Base-by-base conservation (phyloP, 2,888 invertebrate species). In the Drosophila basisetae region DNA sequence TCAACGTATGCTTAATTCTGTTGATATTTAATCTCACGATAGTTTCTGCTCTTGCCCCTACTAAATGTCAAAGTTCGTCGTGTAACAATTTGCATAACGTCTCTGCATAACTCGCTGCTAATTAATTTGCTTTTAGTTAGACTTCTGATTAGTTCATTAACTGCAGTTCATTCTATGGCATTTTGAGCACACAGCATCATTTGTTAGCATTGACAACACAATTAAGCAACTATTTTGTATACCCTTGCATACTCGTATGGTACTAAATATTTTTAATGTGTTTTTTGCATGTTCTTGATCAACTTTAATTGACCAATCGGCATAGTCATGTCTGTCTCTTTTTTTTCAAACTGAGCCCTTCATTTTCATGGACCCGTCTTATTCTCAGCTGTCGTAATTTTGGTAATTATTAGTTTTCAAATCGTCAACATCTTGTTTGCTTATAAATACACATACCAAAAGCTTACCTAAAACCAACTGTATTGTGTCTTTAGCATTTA, bases 1-100 rank as follows among this genome's bases (percentile, higher is more conserved):
- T 63, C 72, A 83, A 83, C 43, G 31, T 43, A 43, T 58, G 58
- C 43, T 67, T 72, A 77, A 84, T 83, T 75, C 56, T 59, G 83
- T 86, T 84, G 84, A 86, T 86, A 84, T 84, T 84, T 84, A 83
- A 83, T 59, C 71, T 50, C 52, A 54, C 68, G 56, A 55, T 53
- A 52, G 25, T 33, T 49, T 33, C 55, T 56, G 28, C 37, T 11
- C 37, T 18, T 25, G 55, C 55, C 55, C n/a, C n/a, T 55, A 39
- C 58, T 62, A 68, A 80, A 76, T 86, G 84, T 80, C 82, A 82
- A 70, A 84, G 84, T 76, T 86, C 74, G 50, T 35, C 35, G 66
- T 69, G 43, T 31, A 64, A 43, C 35, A 55, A 50, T 56, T 62
- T 71, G 55, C 73, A 58, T 22, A 58, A 37, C 56, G 63, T 64